These are phyloP conservation scores for Echiichthys vipera DNA, from an alignment of 2,797 vertebrate genomes.

Conservation along the genomic window DNA sequence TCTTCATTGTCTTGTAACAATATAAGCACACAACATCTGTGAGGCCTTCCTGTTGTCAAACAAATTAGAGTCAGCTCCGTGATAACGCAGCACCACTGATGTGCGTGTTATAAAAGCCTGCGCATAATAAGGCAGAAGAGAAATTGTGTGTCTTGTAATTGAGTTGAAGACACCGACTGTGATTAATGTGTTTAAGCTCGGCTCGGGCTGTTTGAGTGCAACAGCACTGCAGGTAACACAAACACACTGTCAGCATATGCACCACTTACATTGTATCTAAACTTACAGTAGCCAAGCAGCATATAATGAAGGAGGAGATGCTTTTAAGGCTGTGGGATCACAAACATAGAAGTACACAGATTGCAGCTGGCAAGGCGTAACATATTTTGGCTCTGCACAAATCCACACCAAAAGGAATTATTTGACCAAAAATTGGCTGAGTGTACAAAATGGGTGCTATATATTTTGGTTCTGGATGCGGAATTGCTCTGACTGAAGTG, in stretches of 20 bases:
- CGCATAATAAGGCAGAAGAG: slow-evolving; percentile 70
- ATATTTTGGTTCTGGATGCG: slow-evolving; percentile 31
- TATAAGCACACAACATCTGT: slow-evolving; percentile 64
- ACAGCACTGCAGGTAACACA: slow-evolving; percentile 62
- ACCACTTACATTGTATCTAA: slow-evolving; percentile 39
- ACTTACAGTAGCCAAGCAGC: slow-evolving; percentile 40
- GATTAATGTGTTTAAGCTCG: slow-evolving; percentile 75
- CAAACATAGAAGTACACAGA: slow-evolving; percentile 43
- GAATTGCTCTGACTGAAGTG: slow-evolving; percentile 38
- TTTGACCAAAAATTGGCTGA: slow-evolving; percentile 51
- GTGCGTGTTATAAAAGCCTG: slow-evolving; percentile 50
- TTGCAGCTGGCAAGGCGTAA: slow-evolving; percentile 40
- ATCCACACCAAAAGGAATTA: slow-evolving; percentile 53
- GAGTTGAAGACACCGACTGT: slow-evolving; percentile 70
- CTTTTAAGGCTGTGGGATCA: slow-evolving; percentile 51
- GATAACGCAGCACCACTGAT: slow-evolving; percentile 50
- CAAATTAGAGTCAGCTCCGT: slow-evolving; percentile 66
- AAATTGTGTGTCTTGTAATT: slow-evolving; percentile 73
- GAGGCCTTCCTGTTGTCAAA: slow-evolving; percentile 61
- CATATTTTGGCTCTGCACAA: slow-evolving; percentile 53
- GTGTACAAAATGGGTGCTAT: slow-evolving; percentile 34
- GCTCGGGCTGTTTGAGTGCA: slow-evolving; percentile 48
- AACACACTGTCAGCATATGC: slow-evolving; percentile 68
- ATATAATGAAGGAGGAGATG: slow-evolving; percentile 56
- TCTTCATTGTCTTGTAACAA: slow-evolving; percentile 61